phyloP scores from a whole-genome alignment of 1,140 invertebrate species.

The Drosophila ironensis region DNA sequence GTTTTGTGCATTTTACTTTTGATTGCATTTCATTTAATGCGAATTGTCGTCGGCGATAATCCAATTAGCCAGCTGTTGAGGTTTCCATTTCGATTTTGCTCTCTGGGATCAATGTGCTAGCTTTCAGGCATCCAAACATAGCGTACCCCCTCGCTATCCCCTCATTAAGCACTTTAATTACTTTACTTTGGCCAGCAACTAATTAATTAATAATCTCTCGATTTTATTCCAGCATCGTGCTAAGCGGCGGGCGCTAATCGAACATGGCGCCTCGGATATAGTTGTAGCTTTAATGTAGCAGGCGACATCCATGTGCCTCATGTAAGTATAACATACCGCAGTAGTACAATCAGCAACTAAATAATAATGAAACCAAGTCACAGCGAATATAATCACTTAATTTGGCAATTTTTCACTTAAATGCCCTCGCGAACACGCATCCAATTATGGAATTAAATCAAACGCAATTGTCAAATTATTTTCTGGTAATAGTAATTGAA shows the following conservation, averaged over 20 bases:
- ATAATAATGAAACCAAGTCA: too few species aligned
- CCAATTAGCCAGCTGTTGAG: slow-evolving; percentile 47
- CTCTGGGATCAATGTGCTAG: slow-evolving; percentile 22
- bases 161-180: too few species aligned
- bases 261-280: slow-evolving; percentile 82
- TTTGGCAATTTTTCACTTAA: not conserved
- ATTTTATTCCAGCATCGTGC: slow-evolving; percentile 71
- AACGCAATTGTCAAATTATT: not conserved
- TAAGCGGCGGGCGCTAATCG: slow-evolving; percentile 81
- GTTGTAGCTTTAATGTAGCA: slow-evolving; percentile 82
- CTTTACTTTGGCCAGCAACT: too few species aligned
- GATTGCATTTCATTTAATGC: slow-evolving; percentile 50
- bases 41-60: slow-evolving; percentile 42
- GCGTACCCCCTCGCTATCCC: too few species aligned
- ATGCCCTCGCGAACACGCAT: not conserved
- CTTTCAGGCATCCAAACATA: not conserved
- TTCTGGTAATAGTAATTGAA: not conserved
- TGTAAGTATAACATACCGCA: slow-evolving; percentile 67
- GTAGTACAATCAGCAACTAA: too few species aligned
- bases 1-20: slow-evolving; percentile 38
- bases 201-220: not conserved
- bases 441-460: not conserved
- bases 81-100: not conserved
- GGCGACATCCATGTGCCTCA: slow-evolving; percentile 82
- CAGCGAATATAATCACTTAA: too few species aligned